Evolutionary conservation across 2,888 invertebrate genomes (phyloP), one percentile per base, ranked within the genome.

Genomic region (Drosophila nr. perissopoda): DNA sequence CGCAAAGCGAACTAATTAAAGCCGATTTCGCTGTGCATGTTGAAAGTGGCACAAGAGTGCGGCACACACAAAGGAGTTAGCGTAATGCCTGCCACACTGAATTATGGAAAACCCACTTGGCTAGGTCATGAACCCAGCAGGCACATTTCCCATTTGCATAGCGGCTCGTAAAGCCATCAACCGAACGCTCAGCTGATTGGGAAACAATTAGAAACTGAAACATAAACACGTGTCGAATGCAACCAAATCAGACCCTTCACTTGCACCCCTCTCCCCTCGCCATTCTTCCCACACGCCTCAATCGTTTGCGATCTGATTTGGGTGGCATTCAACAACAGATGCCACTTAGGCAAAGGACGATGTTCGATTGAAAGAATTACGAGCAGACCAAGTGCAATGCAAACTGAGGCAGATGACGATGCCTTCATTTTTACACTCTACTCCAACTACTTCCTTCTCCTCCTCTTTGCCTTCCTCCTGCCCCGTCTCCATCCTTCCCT

Each of bases 1-100:
- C 87, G 85, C 76, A 76, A 83, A 71, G 86, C 74, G 73, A 77
- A 83, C 88, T 88, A 85, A 76, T 82, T 80, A 73, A 80, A 78
- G 79, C 31, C 68, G 61, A 76, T 72, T 65, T 63, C 59, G 67
- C 57, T 63, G 48, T 66, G 36, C 48, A 59, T 62, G 61, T 49
- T 38, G 56, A 67, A 76, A 58, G 63, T 57, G 69, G 33, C 38
- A n/a, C 13, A 31, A 31, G 29, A 34, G 53, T 36, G 53, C 25
- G 27, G 18, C 54, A 36, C 11, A 11, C 29, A 34, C 40, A 31
- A 38, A 38, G 42, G 13, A 29, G 18, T 18, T 31, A 21, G 5
- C n/a, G 63, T 29, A 33, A 49, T 49, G 45, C 38, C 36, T 27
- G 64, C 25, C 38, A 38, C 59, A 25, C 16, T 29, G 25, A 51